Percentiles rank a stretch among this genome's conserved stretches.
Evolutionary conservation across 2,888 invertebrate species (phyloP).

Genomic region (Drosophila colorata): DNA sequence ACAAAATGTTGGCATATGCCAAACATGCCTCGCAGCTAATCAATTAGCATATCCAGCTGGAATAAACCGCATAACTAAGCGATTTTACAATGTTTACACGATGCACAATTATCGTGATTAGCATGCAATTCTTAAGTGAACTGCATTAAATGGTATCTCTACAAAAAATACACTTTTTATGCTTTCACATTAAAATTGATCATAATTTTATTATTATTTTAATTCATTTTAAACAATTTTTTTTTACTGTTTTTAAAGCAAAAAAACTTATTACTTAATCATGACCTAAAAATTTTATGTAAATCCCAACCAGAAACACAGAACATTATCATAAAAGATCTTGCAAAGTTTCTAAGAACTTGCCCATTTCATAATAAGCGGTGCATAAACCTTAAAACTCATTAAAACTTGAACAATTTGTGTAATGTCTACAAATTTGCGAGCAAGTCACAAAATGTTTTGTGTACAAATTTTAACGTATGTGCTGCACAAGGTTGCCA

Average conservation of each 20-base stretch:
- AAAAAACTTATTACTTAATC: too few species aligned
- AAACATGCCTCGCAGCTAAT: constrained; percentile 44
- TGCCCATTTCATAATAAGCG: background rate
- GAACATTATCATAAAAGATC: background rate
- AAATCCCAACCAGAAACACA: background rate
- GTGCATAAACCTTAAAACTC: constrained; percentile 7
- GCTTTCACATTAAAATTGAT: background rate
- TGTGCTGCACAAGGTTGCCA: constrained; percentile 51
- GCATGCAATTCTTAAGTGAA: background rate
- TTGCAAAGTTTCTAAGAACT: background rate
- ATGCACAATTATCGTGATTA: constrained; percentile 2
- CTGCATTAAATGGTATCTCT: background rate
- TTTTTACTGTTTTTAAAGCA: too few species aligned
- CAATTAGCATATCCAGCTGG: constrained; percentile 49
- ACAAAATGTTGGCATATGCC: constrained; percentile 46
- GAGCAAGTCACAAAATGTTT: constrained; percentile 37
- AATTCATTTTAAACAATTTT: too few species aligned
- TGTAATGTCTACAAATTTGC: constrained; percentile 53
- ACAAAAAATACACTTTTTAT: background rate
- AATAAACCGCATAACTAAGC: constrained; percentile 6
- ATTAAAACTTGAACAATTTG: constrained; percentile 24
- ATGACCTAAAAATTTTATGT: too few species aligned
- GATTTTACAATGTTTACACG: constrained; percentile 8
- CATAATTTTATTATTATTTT: too few species aligned
- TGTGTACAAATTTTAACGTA: constrained; percentile 35